Conservation (phyloP, 2,113 vertebrate species). For the Corythaixoides concolor region DNA sequence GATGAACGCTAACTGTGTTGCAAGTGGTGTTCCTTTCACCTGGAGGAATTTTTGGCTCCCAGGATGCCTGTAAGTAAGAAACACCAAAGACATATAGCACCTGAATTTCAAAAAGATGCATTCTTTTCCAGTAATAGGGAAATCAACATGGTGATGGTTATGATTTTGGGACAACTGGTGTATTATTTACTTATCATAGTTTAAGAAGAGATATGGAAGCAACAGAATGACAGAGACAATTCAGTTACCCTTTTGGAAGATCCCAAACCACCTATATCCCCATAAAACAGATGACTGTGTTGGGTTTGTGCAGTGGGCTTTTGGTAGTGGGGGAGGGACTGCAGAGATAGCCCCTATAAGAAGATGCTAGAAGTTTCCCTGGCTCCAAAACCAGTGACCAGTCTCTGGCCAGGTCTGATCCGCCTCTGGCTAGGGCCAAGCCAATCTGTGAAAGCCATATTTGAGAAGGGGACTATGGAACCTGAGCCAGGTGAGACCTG, state of each 20-base stretch:
- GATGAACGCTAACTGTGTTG: neutral
- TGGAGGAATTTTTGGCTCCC: neutral
- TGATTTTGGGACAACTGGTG: neutral
- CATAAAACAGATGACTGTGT: neutral
- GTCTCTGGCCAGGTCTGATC: too few species aligned
- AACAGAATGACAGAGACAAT: neutral
- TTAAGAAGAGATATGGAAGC: neutral
- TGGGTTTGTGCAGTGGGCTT: too few species aligned
- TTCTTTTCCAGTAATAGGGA: neutral
- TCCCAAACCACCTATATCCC: neutral
- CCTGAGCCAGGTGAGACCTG: too few species aligned
- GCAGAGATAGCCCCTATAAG: too few species aligned
- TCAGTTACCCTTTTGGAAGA: neutral
- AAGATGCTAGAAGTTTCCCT: too few species aligned
- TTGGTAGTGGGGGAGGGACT: too few species aligned
- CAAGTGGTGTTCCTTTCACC: neutral
- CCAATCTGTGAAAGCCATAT: too few species aligned
- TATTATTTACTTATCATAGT: neutral
- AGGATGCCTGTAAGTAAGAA: neutral
- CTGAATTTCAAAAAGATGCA: neutral
- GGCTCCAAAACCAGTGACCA: too few species aligned
- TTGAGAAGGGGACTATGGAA: too few species aligned
- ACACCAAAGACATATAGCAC: neutral
- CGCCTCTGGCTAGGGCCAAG: too few species aligned
- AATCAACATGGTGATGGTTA: neutral